Conservation (phyloP, 2,888 invertebrate species). For the Venusia cambrica region DNA sequence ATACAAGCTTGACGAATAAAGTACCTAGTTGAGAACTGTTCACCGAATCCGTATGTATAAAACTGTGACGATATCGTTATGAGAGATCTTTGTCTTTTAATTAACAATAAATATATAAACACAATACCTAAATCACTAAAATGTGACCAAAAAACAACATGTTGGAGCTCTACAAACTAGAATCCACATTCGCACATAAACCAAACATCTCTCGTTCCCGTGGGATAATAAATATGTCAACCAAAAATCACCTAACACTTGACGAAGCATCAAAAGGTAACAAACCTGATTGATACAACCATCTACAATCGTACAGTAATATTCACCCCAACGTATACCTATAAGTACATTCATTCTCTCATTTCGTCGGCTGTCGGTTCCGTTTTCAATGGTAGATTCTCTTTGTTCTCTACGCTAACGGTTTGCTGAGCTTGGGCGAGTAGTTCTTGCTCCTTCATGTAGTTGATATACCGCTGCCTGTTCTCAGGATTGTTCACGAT, state of each 20-base stretch:
- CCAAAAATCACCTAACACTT: too few species aligned
- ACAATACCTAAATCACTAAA: slow-evolving; percentile 9
- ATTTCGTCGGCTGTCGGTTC: slow-evolving; percentile 35
- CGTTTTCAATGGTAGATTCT: slow-evolving; percentile 42
- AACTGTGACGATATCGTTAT: slow-evolving; percentile 5
- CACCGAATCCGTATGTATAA: too few species aligned
- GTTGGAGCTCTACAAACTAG: slow-evolving; percentile 4
- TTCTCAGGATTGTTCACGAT: slow-evolving; percentile 80
- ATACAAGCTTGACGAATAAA: too few species aligned
- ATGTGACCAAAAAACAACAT: slow-evolving; percentile 5
- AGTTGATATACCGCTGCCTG: slow-evolving; percentile 51
- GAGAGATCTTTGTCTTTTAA: slow-evolving; percentile 12
- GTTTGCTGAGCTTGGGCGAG: slow-evolving; percentile 14
- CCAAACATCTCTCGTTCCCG: too few species aligned
- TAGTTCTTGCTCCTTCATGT: slow-evolving; percentile 30
- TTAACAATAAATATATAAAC: slow-evolving; percentile 4
- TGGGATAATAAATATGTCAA: too few species aligned
- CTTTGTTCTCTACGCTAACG: slow-evolving; percentile 23
- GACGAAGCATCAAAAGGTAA: neutral
- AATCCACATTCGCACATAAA: neutral
- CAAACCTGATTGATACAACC: neutral
- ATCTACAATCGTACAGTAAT: neutral
- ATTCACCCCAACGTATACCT: slow-evolving; percentile 12
- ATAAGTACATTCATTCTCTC: slow-evolving; percentile 26
- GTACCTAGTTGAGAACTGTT: too few species aligned